These are phyloP conservation scores for Ptychoptera albimana DNA, from an alignment of 2,888 invertebrate species.

Conservation along the genomic window DNA sequence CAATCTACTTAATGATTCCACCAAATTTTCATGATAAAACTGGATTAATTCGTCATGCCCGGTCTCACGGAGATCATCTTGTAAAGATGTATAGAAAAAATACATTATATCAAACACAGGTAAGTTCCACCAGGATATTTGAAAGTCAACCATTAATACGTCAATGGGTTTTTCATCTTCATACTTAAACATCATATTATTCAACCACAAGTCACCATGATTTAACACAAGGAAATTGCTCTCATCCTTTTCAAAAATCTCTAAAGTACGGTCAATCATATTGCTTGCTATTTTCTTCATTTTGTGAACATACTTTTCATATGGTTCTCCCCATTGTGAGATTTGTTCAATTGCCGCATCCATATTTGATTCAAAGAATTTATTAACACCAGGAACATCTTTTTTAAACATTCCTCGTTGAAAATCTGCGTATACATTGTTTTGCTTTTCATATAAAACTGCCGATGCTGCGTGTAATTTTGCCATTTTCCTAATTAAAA, in stretches of 20 bases:
- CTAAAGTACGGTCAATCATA: slow-evolving; percentile 1
- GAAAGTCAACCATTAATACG: slow-evolving; percentile 9
- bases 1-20: slow-evolving; percentile 18
- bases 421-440: too few relatives aligned
- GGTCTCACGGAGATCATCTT: slow-evolving; percentile 19
- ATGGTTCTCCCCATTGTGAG: too few relatives aligned
- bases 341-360: too few relatives aligned
- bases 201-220: slow-evolving; percentile 30
- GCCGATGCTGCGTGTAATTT: too few relatives aligned
- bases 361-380: too few relatives aligned
- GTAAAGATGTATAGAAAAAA: slow-evolving; percentile 23
- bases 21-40: slow-evolving; percentile 19
- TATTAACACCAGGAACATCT: too few relatives aligned
- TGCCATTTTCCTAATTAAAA: too few relatives aligned
- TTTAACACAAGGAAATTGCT: slow-evolving; percentile 20
- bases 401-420: too few relatives aligned
- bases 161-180: slow-evolving; percentile 2
- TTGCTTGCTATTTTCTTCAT: neutral
- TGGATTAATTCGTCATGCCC: slow-evolving; percentile 24
- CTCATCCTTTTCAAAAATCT: neutral
- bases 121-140: slow-evolving; percentile 8
- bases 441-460: too few relatives aligned
- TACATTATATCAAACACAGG: slow-evolving; percentile 9
- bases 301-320: slow-evolving; percentile 3
- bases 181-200: slow-evolving; percentile 29